Evolutionary conservation across 2,888 invertebrate genomes (phyloP).

Genomic region (Lasioglossum malachurum): DNA sequence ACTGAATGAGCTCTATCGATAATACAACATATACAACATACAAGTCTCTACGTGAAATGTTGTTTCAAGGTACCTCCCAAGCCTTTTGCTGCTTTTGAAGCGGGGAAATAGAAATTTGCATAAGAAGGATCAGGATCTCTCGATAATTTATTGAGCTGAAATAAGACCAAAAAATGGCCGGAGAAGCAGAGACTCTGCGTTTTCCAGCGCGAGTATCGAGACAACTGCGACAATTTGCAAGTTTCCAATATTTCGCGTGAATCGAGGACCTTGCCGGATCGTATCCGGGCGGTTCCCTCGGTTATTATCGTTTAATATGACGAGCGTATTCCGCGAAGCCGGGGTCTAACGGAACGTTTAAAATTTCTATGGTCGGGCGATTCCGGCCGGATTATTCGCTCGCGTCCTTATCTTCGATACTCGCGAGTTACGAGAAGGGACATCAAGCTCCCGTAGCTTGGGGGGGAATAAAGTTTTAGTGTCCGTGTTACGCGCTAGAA

Average conservation of each 20-base stretch:
- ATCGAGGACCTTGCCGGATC: neutral
- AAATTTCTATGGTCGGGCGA: constrained; percentile 16
- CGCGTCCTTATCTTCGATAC: constrained; percentile 37
- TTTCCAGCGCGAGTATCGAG: neutral
- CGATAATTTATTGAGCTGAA: neutral
- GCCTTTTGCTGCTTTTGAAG: no score
- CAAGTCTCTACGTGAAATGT: neutral
- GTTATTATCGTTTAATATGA: constrained; percentile 10
- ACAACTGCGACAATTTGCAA: neutral
- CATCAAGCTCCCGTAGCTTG: constrained; percentile 14
- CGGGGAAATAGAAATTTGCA: no score
- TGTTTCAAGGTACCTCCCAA: neutral
- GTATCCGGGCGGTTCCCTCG: neutral
- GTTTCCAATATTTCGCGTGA: neutral
- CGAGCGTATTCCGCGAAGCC: neutral
- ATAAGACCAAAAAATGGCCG: no score
- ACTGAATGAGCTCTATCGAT: neutral
- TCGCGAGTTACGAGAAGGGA: constrained; percentile 29
- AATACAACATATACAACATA: no score
- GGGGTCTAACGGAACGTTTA: constrained; percentile 15
- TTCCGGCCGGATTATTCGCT: constrained; percentile 43
- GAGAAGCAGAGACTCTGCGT: no score
- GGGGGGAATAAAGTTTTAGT: constrained; percentile 37
- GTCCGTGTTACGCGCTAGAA: constrained; percentile 9
- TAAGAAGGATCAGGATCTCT: no score